phyloP scores from a whole-genome alignment of 1,140 invertebrate species.

The Heliconius eleuchia region DNA sequence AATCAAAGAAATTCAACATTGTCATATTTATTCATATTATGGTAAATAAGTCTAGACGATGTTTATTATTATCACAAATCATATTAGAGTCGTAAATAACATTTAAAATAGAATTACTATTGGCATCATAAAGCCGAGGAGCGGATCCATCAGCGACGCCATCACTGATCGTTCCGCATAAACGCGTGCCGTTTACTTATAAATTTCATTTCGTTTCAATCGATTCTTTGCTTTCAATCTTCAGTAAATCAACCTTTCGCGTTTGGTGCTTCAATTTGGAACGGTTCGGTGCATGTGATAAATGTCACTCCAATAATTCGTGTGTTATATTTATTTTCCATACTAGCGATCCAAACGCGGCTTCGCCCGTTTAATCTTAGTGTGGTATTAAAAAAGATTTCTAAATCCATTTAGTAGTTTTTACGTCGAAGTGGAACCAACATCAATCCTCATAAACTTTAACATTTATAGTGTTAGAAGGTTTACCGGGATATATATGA shows the following conservation, averaged over 20 bases:
- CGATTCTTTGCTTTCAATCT: slow-evolving; percentile 47
- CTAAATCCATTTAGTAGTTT: too few species aligned
- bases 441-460: too few species aligned
- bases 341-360: too few species aligned
- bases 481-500: too few species aligned
- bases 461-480: too few species aligned
- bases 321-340: background rate
- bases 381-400: too few species aligned
- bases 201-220: slow-evolving; percentile 61
- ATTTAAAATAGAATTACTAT: slow-evolving; percentile 43
- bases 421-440: too few species aligned
- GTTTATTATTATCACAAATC: slow-evolving; percentile 5
- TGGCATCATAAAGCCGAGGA: slow-evolving; percentile 46
- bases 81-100: slow-evolving; percentile 13
- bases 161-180: slow-evolving; percentile 49
- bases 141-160: slow-evolving; percentile 45
- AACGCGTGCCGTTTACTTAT: slow-evolving; percentile 54
- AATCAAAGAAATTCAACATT: background rate
- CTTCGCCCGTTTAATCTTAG: too few species aligned
- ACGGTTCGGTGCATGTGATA: slow-evolving; percentile 13
- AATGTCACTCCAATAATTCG: background rate
- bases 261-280: slow-evolving; percentile 19
- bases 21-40: background rate
- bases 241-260: slow-evolving; percentile 32
- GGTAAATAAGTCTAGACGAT: slow-evolving; percentile 9